Conservation (phyloP, 2,113 vertebrate genomes). For the Fukomys damarensis region DNA sequence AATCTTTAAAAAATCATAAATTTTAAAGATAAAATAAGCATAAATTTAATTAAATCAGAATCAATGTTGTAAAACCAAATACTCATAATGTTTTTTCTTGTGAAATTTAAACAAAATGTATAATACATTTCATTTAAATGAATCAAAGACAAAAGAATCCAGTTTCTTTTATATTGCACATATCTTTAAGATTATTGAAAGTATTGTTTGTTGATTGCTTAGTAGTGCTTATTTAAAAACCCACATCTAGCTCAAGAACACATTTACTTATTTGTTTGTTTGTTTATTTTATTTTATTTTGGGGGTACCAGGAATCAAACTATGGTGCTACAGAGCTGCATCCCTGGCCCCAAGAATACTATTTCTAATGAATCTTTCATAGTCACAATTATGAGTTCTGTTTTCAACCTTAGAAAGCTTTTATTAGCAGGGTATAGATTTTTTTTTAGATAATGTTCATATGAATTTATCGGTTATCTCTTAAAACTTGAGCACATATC, state of each 20-base stretch:
- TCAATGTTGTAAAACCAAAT: slow-evolving; percentile 32
- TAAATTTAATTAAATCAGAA: neutral
- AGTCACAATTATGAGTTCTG: neutral
- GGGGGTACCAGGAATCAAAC: too few species aligned
- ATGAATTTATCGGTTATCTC: neutral
- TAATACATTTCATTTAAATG: slow-evolving; percentile 24
- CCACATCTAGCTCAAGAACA: neutral
- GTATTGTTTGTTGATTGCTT: neutral
- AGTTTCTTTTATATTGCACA: neutral
- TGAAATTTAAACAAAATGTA: slow-evolving; percentile 3
- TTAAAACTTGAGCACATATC: slow-evolving; percentile 38
- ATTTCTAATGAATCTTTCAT: neutral
- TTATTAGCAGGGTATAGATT: neutral
- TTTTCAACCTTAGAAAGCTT: neutral
- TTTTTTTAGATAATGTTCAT: neutral
- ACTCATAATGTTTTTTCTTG: neutral
- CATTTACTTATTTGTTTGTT: too few species aligned
- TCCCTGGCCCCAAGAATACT: neutral
- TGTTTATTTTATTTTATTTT: too few species aligned
- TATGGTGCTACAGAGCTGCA: too few species aligned
- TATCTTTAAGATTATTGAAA: slow-evolving; percentile 25
- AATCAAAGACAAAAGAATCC: slow-evolving; percentile 11
- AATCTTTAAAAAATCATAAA: slow-evolving; percentile 50
- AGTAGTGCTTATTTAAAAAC: neutral
- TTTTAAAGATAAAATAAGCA: neutral